Evolutionary conservation across 2,888 invertebrate genomes (phyloP).

Genomic region (Agrilus mali): DNA sequence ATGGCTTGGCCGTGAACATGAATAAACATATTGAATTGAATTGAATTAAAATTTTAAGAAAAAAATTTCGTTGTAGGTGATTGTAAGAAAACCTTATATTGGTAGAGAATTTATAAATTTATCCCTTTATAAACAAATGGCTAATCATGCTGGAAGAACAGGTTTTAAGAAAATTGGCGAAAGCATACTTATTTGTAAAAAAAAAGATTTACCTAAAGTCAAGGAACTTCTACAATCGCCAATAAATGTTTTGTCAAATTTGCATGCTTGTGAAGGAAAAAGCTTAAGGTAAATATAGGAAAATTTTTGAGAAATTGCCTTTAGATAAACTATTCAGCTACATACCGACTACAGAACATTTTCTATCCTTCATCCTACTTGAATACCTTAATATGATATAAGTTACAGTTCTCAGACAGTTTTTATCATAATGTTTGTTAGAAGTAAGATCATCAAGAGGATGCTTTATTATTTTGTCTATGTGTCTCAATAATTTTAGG

Average conservation of each 20-base stretch:
- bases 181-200: conserved; percentile 70
- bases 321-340: no score
- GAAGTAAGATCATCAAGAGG: no score
- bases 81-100: conserved; percentile 74
- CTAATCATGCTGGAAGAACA: conserved; percentile 85
- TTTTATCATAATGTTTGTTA: no score
- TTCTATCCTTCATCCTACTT: no score
- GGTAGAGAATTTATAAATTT: conserved; percentile 61
- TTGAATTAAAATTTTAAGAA: background rate
- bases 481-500: no score
- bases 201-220: conserved; percentile 44
- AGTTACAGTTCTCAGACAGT: no score
- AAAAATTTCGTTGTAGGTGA: conserved; percentile 36
- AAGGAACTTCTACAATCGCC: conserved; percentile 45
- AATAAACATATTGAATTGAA: no score
- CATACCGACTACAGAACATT: no score
- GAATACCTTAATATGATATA: no score
- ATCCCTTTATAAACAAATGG: conserved; percentile 89
- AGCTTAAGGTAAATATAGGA: conserved; percentile 35
- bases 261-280: conserved; percentile 39
- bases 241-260: conserved; percentile 50
- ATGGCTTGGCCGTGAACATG: no score
- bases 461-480: no score
- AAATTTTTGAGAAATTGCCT: no score
- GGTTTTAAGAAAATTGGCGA: conserved; percentile 72